A percentile compares a stretch with the other conserved stretches of the same genome.
phyloP scores from a whole-genome alignment of 1,140 invertebrate genomes.

The Leptinotarsa lineolata region DNA sequence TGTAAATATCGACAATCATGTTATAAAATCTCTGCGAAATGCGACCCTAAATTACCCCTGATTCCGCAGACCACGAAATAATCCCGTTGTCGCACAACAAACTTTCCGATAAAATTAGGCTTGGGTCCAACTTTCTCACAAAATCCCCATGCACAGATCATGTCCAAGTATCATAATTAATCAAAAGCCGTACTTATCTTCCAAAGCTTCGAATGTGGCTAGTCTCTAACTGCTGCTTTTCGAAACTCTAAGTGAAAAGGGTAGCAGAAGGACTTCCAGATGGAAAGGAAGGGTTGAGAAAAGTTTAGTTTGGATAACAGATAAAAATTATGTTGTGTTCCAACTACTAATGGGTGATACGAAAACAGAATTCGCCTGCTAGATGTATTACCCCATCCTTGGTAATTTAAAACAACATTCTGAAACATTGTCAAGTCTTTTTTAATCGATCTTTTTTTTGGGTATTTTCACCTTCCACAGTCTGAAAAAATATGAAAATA shows the following conservation, averaged over 20 bases:
- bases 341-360: no score
- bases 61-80: background rate
- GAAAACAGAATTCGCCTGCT: no score
- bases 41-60: background rate
- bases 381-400: no score
- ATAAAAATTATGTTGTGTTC: no score
- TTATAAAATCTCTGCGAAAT: background rate
- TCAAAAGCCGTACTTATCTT: slow-evolving; percentile 16
- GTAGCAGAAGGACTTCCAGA: slow-evolving; percentile 11
- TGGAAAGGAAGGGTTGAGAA: slow-evolving; percentile 2
- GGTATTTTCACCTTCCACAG: no score
- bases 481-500: no score
- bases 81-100: background rate
- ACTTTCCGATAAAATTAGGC: slow-evolving; percentile 14
- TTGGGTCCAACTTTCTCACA: slow-evolving; percentile 7
- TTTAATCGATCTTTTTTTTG: no score
- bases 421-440: no score
- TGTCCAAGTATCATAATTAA: slow-evolving; percentile 25
- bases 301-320: background rate
- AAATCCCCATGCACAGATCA: slow-evolving; percentile 16
- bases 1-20: background rate
- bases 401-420: no score
- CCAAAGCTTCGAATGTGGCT: background rate
- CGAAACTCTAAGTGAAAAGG: slow-evolving; percentile 17
- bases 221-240: slow-evolving; percentile 17